Evolutionary conservation across 2,888 invertebrate genomes (phyloP), one percentile per base, ranked within the genome.

Genomic region (Molorchus minor): DNA sequence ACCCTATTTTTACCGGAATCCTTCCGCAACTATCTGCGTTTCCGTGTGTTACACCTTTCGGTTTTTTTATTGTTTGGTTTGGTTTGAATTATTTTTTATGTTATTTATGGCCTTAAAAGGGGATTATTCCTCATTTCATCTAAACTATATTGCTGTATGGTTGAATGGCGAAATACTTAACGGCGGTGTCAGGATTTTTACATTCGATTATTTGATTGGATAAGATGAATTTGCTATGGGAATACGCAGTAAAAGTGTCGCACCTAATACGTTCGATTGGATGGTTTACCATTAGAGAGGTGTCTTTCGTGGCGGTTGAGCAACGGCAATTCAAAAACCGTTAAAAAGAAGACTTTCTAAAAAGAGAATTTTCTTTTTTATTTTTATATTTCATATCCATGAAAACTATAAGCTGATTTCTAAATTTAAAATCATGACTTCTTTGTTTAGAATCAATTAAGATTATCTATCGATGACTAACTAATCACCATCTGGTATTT

Each of bases 1-100:
- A 71, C 71, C 75, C 77, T 67, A 72, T 70, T 75, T 76, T 77
- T 75, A 77, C 76, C 75, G 76, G 77, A 78, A 77, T 77, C 75
- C 73, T 74, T 76, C 76, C 76, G 73, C 77, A 77, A 75, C 71
- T 77, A 77, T 78, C 77, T 77, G 62, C 70, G 71, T 73, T 77
- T 77, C 76, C 78, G 77, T 72, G 74, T 74, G 72, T 73, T 75
- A 75, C 75, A 73, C 73, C 71, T 73, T 75, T 70, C 67, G 51
- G n/a, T 62, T 52, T 52, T 49, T 52, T 52, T 52, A 52, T 52
- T 52, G 52, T 52, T 41, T 29, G 52, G 30, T 41, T 52, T 41
- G 30, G 16, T 52, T 52, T 41, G 41, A 52, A 40, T 52, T 41
- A n/a, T 41, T 52, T 30, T 30, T 41, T 41, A 19, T 38, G 38